Percentiles rank a stretch among this genome's conserved stretches.
Evolutionary conservation across 2,888 invertebrate genomes (phyloP).

Genomic region (Amaurobius ferox): DNA sequence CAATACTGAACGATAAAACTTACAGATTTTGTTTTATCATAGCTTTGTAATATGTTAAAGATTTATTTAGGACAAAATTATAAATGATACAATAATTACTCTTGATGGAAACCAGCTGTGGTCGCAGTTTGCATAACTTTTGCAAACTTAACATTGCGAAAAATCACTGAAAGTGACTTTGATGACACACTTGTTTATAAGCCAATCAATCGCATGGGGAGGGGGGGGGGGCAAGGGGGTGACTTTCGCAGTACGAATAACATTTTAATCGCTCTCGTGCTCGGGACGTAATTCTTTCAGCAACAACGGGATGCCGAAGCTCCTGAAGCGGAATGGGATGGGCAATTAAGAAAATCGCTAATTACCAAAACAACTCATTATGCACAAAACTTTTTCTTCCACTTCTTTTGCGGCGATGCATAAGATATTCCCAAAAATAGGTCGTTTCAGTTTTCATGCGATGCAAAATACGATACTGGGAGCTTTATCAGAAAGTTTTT

Average conservation of each 20-base stretch:
- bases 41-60: too few species aligned
- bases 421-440: constrained; percentile 66
- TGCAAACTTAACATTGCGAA: too few species aligned
- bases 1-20: too few species aligned
- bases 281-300: constrained; percentile 12
- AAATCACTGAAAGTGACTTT: too few species aligned
- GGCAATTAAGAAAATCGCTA: constrained; percentile 66
- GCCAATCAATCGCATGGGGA: too few species aligned
- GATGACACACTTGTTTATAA: too few species aligned
- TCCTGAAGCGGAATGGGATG: constrained; percentile 28
- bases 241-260: not conserved
- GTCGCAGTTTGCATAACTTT: too few species aligned
- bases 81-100: too few species aligned
- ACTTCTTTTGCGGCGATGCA: constrained; percentile 20
- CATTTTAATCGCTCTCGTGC: not conserved
- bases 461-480: constrained; percentile 24
- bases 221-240: not conserved
- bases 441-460: constrained; percentile 37
- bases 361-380: constrained; percentile 71
- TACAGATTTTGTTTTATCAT: too few species aligned
- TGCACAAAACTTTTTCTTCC: not conserved
- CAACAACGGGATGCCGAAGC: constrained; percentile 21
- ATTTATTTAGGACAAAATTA: too few species aligned
- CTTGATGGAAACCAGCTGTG: too few species aligned
- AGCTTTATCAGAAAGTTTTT: constrained; percentile 38